These are phyloP conservation scores for Pachypeltis micranthus DNA, from an alignment of 1,140 invertebrate genomes.

Conservation along the genomic window DNA sequence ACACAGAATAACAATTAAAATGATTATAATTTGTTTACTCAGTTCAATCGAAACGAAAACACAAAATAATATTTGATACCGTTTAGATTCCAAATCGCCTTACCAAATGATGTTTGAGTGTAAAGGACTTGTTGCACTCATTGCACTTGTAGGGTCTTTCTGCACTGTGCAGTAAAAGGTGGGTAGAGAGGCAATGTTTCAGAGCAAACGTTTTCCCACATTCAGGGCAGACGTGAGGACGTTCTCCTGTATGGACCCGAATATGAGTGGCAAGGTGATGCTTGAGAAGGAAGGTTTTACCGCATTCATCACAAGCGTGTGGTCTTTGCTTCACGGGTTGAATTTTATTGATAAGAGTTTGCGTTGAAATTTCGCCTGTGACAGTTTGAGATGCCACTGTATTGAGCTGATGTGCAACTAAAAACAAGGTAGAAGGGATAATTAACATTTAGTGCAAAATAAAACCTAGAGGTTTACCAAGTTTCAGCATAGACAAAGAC, in stretches of 20 bases:
- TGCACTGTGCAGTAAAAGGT: conserved; percentile 63
- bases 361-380: not conserved
- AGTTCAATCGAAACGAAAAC: too few species aligned
- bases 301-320: conserved; percentile 67
- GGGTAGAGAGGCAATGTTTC: conserved; percentile 68
- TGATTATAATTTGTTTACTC: too few species aligned
- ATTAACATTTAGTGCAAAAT: not conserved
- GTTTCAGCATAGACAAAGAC: too few species aligned
- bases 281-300: conserved; percentile 68
- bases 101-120: conserved; percentile 45
- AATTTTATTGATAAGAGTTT: conserved; percentile 9
- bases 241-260: conserved; percentile 64
- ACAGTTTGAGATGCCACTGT: conserved; percentile 11
- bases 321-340: conserved; percentile 50
- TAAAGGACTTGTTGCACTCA: conserved; percentile 78
- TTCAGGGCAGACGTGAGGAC: conserved; percentile 68
- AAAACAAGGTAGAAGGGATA: not conserved
- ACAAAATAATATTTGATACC: too few species aligned
- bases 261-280: conserved; percentile 70
- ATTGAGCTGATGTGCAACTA: conserved; percentile 13
- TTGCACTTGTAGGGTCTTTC: conserved; percentile 68
- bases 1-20: too few species aligned
- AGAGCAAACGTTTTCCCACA: conserved; percentile 77
- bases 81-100: conserved; percentile 1
- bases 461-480: not conserved